These are phyloP conservation scores for Miniopterus natalensis DNA, from an alignment of 2,113 vertebrate species.

Conservation along the genomic window DNA sequence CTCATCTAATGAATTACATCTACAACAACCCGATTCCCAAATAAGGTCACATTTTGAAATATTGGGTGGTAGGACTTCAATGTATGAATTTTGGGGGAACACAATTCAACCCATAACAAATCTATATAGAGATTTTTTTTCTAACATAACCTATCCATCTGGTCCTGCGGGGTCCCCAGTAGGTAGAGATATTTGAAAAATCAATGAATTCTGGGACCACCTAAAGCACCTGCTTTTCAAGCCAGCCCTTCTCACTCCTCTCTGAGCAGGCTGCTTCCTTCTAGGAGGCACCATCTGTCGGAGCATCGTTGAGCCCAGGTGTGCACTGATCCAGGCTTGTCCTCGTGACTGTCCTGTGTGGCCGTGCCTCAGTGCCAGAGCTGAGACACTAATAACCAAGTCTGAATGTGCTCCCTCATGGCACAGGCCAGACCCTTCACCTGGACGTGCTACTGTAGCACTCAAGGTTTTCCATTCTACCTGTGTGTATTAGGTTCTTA, in stretches of 20 bases:
- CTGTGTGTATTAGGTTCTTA: background rate
- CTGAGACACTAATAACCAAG: background rate
- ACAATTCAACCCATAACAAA: background rate
- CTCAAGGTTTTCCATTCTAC: background rate
- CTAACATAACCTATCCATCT: background rate
- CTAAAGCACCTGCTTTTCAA: background rate
- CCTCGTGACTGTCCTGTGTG: background rate
- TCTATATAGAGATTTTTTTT: background rate
- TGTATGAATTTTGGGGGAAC: background rate
- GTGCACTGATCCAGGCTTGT: rapidly evolving
- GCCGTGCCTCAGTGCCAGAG: background rate
- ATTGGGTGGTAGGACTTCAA: background rate
- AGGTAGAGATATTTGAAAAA: background rate
- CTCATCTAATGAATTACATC: background rate
- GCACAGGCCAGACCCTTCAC: background rate
- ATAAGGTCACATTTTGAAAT: background rate
- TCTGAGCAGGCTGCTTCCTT: background rate
- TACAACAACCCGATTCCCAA: background rate
- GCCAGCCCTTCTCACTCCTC: too few species aligned
- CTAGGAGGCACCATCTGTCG: too few species aligned
- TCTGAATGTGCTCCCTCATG: background rate
- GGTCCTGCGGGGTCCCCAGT: background rate
- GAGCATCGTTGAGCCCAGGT: rapidly evolving
- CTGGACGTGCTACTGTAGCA: background rate
- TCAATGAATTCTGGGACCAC: background rate